Conservation (phyloP, 2,888 invertebrate genomes). For the Acleris sparsana region DNA sequence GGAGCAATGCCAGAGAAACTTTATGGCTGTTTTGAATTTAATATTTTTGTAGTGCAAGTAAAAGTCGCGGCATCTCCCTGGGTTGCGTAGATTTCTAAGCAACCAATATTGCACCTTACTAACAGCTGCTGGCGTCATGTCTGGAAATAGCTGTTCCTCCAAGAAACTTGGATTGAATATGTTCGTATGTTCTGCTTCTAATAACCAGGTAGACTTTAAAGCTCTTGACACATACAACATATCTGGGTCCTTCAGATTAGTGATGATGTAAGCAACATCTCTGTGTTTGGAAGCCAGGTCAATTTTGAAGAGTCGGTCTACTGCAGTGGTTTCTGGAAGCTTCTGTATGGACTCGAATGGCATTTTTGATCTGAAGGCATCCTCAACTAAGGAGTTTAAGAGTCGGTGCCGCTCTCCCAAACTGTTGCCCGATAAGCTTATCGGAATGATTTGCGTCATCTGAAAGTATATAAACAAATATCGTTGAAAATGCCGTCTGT, state of each 20-base stretch:
- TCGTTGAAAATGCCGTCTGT: too few relatives aligned
- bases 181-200: slow-evolving; percentile 24
- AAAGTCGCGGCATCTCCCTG: slow-evolving; percentile 27
- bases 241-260: too few relatives aligned
- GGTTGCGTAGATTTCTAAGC: slow-evolving; percentile 24
- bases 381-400: slow-evolving; percentile 9
- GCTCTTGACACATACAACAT: too few relatives aligned
- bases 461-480: slow-evolving; percentile 4
- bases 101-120: slow-evolving; percentile 7
- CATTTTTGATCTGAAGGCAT: slow-evolving; percentile 9
- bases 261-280: too few relatives aligned
- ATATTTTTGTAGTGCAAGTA: slow-evolving; percentile 30
- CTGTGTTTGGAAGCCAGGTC: too few relatives aligned
- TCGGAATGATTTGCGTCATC: slow-evolving; percentile 18
- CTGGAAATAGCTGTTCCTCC: slow-evolving; percentile 27
- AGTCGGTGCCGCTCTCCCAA: slow-evolving; percentile 20
- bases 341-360: slow-evolving; percentile 19
- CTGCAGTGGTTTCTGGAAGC: slow-evolving; percentile 1
- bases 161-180: slow-evolving; percentile 16
- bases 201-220: too few relatives aligned
- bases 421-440: slow-evolving; percentile 18
- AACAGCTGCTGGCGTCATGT: slow-evolving; percentile 28
- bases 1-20: slow-evolving; percentile 33
- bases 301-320: slow-evolving; percentile 25
- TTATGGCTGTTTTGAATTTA: slow-evolving; percentile 16